Percentiles rank a stretch among this genome's conserved stretches.
Conservation (phyloP, 2,888 invertebrate species). For the Melolontha melolontha region DNA sequence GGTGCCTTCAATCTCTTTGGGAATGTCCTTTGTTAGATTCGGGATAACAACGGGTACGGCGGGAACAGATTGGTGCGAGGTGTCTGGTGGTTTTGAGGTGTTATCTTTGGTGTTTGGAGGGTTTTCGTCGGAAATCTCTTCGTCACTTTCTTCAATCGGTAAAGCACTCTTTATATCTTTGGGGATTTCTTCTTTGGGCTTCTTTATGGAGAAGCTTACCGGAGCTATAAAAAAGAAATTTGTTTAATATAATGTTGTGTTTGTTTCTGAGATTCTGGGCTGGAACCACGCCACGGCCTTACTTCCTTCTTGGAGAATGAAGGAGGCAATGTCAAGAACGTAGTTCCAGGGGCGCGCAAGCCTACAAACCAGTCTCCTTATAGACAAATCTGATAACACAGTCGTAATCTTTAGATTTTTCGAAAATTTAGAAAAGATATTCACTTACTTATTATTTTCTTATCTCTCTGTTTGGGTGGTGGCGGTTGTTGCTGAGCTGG, state of each 20-base stretch:
- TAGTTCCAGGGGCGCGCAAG: too few relatives aligned
- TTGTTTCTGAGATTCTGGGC: too few relatives aligned
- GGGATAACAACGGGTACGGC: background rate
- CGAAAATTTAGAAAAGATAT: too few relatives aligned
- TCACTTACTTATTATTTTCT: slow-evolving; percentile 60
- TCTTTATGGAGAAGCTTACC: slow-evolving; percentile 88
- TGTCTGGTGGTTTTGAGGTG: slow-evolving; percentile 12
- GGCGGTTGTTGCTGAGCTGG: background rate
- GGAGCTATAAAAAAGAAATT: slow-evolving; percentile 69
- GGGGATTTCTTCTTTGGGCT: slow-evolving; percentile 73
- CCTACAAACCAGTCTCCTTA: too few relatives aligned
- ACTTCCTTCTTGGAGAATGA: too few relatives aligned
- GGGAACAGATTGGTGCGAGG: slow-evolving; percentile 9
- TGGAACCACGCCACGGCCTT: too few relatives aligned
- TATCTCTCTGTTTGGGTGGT: slow-evolving; percentile 56
- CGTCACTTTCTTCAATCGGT: slow-evolving; percentile 82
- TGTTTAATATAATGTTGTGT: too few relatives aligned
- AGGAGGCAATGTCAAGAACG: too few relatives aligned
- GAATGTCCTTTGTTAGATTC: slow-evolving; percentile 6
- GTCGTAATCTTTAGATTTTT: too few relatives aligned
- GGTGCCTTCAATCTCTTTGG: slow-evolving; percentile 11
- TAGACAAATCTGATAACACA: too few relatives aligned
- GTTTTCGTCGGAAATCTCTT: slow-evolving; percentile 66
- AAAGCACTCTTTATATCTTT: slow-evolving; percentile 76
- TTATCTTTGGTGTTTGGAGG: slow-evolving; percentile 21